A percentile compares a stretch with the other conserved stretches of the same genome.
These are phyloP conservation scores for Megalonaias nervosa DNA, from an alignment of 1,140 invertebrate genomes.

Conservation along the genomic window DNA sequence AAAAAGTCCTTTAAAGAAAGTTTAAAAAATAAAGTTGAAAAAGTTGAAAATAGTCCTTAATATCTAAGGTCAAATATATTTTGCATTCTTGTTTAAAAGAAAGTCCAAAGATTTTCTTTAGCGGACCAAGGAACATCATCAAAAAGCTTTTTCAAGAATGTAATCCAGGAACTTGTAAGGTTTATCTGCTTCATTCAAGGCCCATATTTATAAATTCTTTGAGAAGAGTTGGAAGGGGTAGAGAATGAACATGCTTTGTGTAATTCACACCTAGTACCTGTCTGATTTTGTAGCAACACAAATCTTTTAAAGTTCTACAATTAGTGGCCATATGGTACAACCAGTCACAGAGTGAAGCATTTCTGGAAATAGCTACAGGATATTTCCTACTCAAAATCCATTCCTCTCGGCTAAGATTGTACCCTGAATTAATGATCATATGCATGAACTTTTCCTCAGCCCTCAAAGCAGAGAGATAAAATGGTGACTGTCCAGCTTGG, in stretches of 20 bases:
- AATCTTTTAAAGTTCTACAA: conserved; percentile 15
- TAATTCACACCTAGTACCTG: conserved; percentile 11
- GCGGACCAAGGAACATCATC: too few species aligned
- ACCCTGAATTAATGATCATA: conserved; percentile 47
- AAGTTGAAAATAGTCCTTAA: too few species aligned
- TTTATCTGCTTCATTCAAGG: too few species aligned
- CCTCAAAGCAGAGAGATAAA: conserved; percentile 50
- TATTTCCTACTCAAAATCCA: conserved; percentile 39
- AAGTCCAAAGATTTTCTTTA: too few species aligned
- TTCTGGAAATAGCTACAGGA: conserved; percentile 24
- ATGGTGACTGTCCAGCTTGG: conserved; percentile 38
- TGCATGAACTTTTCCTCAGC: conserved; percentile 32
- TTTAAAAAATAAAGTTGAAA: too few species aligned
- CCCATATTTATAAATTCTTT: not conserved
- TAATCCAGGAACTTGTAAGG: too few species aligned
- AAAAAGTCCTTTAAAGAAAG: too few species aligned
- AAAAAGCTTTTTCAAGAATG: too few species aligned
- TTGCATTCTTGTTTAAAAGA: too few species aligned
- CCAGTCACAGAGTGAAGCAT: conserved; percentile 15
- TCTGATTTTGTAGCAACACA: conserved; percentile 16
- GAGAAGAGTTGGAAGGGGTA: conserved; percentile 16
- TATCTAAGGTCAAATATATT: too few species aligned
- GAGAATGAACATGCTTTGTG: conserved; percentile 2
- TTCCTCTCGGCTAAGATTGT: conserved; percentile 41
- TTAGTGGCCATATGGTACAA: conserved; percentile 12